Evolutionary conservation across 2,113 vertebrate species (phyloP), one percentile per base, ranked within the genome.

Genomic region (Chionodraco myersi): DNA sequence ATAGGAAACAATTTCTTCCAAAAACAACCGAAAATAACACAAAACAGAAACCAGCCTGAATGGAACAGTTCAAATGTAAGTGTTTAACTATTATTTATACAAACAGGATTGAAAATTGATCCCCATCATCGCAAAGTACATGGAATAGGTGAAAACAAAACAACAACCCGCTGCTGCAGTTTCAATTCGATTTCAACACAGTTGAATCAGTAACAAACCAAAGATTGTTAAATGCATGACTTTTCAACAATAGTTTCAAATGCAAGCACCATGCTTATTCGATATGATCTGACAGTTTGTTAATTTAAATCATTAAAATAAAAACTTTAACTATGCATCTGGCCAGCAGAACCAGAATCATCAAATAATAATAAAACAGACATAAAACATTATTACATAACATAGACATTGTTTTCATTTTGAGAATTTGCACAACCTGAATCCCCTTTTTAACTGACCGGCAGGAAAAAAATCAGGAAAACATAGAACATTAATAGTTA

Each of bases 21-120:
- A 95, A 63, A 92, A 95, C 94, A 93, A 94, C 91, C 84, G 83
- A 91, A 90, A 96, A 96, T 96, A 96, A 97, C 96, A 97, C 96
- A 95, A 96, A 98, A 97, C 97, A 99, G 97, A 98, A 99, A 98
- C 97, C 98, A 99, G 97, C 96, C 97, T 99, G 97, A 98, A 99
- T 98, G 97, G 96, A 97, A 98, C 96, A 97, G 96, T 97, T 97
- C 96, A 97, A 96, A 96, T 97, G 97, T 96, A 96, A 97, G 96
- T 96, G 96, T 95, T 93, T 91, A 87, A 91, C 88, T 92, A 91
- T 96, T 95, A 97, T 97, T 97, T 95, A 97, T 95, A 96, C 98
- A 99, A 99, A 98, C 97, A 97, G 96, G 97, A 97, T 97, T 97
- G 97, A 96, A 97, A 98, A 97, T 96, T 97, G 96, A 96, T 97